phyloP scores from a whole-genome alignment of 30 jellyfish, hydroid and myxozoan genomes.

The Aurelia sp. region DNA sequence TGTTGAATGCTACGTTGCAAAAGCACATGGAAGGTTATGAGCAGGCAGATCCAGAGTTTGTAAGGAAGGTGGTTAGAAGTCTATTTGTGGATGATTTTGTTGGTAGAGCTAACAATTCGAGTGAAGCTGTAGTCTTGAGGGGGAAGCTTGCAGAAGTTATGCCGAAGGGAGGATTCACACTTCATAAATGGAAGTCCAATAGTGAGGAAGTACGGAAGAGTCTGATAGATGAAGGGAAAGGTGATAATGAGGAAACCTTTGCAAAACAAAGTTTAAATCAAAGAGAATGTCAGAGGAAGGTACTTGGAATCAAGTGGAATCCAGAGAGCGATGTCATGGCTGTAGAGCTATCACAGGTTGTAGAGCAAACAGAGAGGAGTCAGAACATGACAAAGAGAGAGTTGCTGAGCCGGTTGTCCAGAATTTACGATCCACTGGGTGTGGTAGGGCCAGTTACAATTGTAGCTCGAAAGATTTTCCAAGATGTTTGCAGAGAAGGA shows the following conservation, averaged over 20 bases:
- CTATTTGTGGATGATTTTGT: conserved; percentile 15
- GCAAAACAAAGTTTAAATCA: conserved; percentile 45
- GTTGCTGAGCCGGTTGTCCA: no score
- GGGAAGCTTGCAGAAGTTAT: no score
- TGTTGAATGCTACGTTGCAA: conserved; percentile 4
- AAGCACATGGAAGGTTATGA: conserved; percentile 20
- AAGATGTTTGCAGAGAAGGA: no score
- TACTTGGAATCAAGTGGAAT: conserved; percentile 53
- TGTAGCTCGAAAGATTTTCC: no score
- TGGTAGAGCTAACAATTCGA: not conserved
- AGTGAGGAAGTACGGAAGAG: conserved; percentile 14
- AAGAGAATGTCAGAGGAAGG: conserved; percentile 34
- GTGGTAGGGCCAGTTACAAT: no score
- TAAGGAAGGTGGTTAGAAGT: not conserved
- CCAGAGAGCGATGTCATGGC: conserved; percentile 40
- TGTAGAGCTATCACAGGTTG: conserved; percentile 33
- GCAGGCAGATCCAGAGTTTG: not conserved
- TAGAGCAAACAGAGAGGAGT: not conserved
- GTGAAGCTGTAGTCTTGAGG: conserved; percentile 12
- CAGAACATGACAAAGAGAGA: no score
- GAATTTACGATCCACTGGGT: no score
- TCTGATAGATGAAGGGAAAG: conserved; percentile 14
- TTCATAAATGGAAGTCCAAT: no score
- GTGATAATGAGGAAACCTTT: conserved; percentile 20
- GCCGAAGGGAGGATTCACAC: no score